These are phyloP conservation scores for Drosophila greeni DNA, from an alignment of 2,888 invertebrate genomes.

Conservation along the genomic window DNA sequence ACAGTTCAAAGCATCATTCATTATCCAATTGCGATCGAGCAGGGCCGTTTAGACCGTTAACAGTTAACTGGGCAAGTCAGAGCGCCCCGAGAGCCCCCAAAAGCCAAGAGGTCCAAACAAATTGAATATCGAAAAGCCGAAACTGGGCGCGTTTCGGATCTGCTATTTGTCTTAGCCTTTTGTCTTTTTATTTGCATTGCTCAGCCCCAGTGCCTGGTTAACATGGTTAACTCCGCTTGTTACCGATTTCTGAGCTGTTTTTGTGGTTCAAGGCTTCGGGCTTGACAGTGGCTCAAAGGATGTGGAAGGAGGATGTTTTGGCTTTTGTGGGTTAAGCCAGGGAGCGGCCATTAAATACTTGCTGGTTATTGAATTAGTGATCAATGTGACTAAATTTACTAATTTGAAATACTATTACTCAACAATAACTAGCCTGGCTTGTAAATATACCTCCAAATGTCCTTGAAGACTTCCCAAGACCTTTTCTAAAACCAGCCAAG, in stretches of 20 bases:
- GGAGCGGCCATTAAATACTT: slow-evolving; percentile 3
- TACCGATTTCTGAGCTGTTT: slow-evolving; percentile 27
- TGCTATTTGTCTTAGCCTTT: slow-evolving; percentile 46
- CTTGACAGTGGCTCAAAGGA: slow-evolving; percentile 35
- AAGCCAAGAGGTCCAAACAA: slow-evolving; percentile 65
- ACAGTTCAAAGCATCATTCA: slow-evolving; percentile 73
- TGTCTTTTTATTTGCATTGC: slow-evolving; percentile 33
- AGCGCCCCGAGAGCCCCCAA: slow-evolving; percentile 13
- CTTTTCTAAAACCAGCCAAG: background rate
- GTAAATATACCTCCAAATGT: background rate
- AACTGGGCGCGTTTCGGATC: slow-evolving; percentile 59
- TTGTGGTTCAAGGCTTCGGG: slow-evolving; percentile 36
- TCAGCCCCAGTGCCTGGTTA: slow-evolving; percentile 11
- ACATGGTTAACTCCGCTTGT: slow-evolving; percentile 30
- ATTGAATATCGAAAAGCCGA: slow-evolving; percentile 51
- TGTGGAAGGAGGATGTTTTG: slow-evolving; percentile 27
- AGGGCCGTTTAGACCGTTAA: slow-evolving; percentile 51
- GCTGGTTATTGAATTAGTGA: background rate
- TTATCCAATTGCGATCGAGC: slow-evolving; percentile 56
- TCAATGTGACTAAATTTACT: background rate
- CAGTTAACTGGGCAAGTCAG: slow-evolving; percentile 68
- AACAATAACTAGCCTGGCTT: background rate
- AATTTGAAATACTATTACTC: background rate
- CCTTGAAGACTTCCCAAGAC: fast-evolving
- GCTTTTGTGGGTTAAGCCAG: background rate